Conservation (phyloP, 53 echinoderm and acorn worm species). For the Henricia sp. region DNA sequence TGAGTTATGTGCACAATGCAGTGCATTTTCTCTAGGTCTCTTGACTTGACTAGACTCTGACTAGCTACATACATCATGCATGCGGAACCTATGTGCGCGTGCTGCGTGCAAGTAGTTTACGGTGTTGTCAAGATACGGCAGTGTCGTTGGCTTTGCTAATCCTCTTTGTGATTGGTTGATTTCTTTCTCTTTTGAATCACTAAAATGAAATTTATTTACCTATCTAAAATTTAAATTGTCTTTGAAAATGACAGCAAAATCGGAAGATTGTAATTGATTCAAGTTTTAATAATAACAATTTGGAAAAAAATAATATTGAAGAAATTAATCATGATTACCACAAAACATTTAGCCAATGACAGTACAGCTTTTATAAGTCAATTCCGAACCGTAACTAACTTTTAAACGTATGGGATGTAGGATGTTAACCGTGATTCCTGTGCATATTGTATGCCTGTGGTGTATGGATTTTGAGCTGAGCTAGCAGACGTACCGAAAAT, state of each 20-base stretch:
- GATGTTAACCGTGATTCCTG: not conserved
- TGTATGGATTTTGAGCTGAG: not conserved
- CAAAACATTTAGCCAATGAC: not conserved
- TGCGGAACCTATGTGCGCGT: no score
- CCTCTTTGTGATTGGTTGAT: slow-evolving; percentile 21
- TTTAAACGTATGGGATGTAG: not conserved
- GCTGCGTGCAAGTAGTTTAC: slow-evolving; percentile 43
- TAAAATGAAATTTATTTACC: no score
- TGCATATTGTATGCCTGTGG: not conserved
- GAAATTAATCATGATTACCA: not conserved
- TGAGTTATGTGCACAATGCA: no score
- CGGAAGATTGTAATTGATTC: no score
- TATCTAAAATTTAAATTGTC: no score
- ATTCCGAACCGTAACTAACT: not conserved
- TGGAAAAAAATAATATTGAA: not conserved
- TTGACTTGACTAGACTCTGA: no score
- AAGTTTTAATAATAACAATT: no score
- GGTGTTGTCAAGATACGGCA: slow-evolving; percentile 53
- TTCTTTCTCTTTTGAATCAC: no score
- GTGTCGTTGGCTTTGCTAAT: not conserved
- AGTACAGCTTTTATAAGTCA: not conserved
- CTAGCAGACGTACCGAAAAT: not conserved
- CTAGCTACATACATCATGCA: no score
- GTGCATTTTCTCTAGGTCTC: no score
- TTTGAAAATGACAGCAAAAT: no score